phyloP scores from a whole-genome alignment of 2,888 invertebrate species.

The Terebella lapidaria region DNA sequence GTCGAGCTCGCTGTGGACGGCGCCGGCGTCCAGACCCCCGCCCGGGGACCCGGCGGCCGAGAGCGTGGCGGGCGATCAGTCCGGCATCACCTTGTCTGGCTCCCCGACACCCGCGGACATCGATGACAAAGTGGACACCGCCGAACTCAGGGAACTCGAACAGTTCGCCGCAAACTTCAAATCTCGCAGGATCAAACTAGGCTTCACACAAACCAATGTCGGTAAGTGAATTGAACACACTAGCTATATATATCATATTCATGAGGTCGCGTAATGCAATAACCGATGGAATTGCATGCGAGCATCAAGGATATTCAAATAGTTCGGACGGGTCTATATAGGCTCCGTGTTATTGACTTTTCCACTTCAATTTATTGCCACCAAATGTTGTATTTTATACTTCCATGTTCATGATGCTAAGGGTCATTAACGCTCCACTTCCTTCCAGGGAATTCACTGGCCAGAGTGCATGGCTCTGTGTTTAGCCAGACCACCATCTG shows the following conservation, averaged over 20 bases:
- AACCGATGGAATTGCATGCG: too few species aligned
- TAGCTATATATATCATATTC: not conserved
- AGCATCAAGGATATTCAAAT: too few species aligned
- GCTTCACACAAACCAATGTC: constrained; percentile 95
- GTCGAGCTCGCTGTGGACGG: not conserved
- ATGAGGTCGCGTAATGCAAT: too few species aligned
- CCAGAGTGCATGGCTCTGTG: constrained; percentile 94
- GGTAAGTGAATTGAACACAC: constrained; percentile 61
- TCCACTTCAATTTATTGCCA: too few species aligned
- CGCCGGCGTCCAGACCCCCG: not conserved
- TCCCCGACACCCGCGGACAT: not conserved
- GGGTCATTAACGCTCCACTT: too few species aligned
- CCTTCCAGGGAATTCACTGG: constrained; percentile 68
- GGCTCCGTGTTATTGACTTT: too few species aligned
- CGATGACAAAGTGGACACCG: constrained; percentile 4
- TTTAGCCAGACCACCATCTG: constrained; percentile 52
- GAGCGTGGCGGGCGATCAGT: not conserved
- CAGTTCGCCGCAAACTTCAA: constrained; percentile 98
- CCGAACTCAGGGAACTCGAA: constrained; percentile 68
- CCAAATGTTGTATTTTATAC: too few species aligned
- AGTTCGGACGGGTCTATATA: too few species aligned
- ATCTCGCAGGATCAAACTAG: constrained; percentile 92
- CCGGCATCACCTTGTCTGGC: not conserved
- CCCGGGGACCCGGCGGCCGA: not conserved
- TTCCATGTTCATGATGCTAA: too few species aligned